Conservation (phyloP, 35 echinoderm and acorn worm species). For the Ophioderma brevispina region DNA sequence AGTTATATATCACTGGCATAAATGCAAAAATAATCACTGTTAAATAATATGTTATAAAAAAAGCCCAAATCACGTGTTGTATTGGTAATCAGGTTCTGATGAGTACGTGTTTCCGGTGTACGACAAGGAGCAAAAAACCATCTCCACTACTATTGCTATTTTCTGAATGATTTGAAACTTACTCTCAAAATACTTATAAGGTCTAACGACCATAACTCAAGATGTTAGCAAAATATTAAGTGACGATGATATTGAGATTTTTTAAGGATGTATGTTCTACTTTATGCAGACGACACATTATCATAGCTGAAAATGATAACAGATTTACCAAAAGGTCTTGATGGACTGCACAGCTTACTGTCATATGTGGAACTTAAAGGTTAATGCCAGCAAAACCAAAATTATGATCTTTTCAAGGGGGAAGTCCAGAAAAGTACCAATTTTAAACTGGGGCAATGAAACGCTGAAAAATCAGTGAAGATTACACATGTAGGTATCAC, state of each 20-base stretch:
- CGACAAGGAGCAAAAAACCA: neutral
- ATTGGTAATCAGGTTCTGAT: neutral
- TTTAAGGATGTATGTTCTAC: neutral
- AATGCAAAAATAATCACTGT: neutral
- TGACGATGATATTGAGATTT: constrained; percentile 27
- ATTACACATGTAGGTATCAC: too few species aligned
- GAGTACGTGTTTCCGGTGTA: neutral
- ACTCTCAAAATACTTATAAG: neutral
- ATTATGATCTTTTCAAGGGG: too few species aligned
- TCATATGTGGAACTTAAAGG: too few species aligned
- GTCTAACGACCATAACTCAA: neutral
- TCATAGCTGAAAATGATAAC: too few species aligned
- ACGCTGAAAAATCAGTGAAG: too few species aligned
- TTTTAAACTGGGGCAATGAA: too few species aligned
- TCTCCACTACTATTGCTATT: constrained; percentile 9
- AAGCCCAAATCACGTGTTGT: neutral
- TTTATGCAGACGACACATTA: constrained; percentile 11
- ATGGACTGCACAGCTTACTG: too few species aligned
- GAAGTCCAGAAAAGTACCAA: too few species aligned
- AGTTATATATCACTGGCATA: neutral
- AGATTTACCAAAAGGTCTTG: too few species aligned
- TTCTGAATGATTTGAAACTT: constrained; percentile 4
- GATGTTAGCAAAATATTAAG: neutral
- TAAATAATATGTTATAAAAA: neutral
- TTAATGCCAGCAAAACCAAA: too few species aligned